Percentiles rank a stretch among this genome's conserved stretches.
Conservation (phyloP, 2,113 vertebrate species). For the Nothoprocta pentlandii region DNA sequence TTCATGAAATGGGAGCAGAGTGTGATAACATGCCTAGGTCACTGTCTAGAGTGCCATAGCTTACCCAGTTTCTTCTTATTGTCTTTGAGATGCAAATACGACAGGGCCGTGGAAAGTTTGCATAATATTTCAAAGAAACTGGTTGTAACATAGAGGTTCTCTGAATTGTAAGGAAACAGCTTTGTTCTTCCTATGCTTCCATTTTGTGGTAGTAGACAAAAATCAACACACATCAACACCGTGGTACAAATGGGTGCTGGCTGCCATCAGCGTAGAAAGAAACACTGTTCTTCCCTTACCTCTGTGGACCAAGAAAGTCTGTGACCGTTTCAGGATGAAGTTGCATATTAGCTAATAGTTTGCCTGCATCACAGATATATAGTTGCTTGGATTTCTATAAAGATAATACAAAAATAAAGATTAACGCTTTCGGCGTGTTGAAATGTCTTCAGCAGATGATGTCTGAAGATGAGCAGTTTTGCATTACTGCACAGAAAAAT, state of each 20-base stretch:
- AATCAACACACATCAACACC: not conserved
- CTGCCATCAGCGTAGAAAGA: not conserved
- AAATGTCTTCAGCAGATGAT: not conserved
- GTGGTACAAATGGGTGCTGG: not conserved
- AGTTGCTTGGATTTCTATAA: not conserved
- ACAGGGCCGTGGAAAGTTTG: not conserved
- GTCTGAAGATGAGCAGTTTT: not conserved
- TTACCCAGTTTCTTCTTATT: not conserved
- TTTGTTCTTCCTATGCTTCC: not conserved
- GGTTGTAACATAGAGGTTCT: not conserved
- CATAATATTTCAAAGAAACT: not conserved
- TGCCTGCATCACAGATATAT: not conserved
- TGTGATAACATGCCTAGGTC: not conserved
- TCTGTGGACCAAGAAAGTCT: not conserved
- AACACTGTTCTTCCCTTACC: not conserved
- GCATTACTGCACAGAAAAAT: not conserved
- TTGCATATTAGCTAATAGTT: not conserved
- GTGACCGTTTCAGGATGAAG: not conserved
- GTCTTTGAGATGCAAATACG: not conserved
- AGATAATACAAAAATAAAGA: not conserved
- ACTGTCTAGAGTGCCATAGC: not conserved
- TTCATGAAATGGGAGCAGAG: not conserved
- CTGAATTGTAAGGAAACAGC: rapidly evolving
- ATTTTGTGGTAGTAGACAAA: not conserved
- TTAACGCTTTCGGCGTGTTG: rapidly evolving